phyloP scores from a whole-genome alignment of 1,140 invertebrate species.

The Drosophila trapezifrons region DNA sequence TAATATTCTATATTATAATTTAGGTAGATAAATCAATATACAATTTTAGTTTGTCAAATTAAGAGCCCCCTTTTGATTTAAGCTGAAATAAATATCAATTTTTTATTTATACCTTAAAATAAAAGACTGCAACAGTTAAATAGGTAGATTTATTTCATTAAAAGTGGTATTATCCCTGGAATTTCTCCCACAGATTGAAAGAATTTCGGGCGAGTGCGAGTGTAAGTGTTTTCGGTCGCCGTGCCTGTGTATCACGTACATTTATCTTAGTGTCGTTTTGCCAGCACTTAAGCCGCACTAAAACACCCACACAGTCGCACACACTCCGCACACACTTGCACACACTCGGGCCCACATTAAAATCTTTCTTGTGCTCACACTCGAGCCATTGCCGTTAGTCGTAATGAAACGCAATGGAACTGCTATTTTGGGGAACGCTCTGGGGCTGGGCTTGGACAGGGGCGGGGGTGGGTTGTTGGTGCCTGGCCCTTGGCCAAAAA shows the following conservation, averaged over 20 bases:
- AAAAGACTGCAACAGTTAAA: neutral
- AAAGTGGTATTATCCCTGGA: neutral
- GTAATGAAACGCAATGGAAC: constrained; percentile 79
- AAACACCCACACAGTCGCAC: constrained; percentile 50
- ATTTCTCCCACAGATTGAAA: neutral
- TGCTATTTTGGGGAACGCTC: constrained; percentile 49
- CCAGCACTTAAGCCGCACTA: constrained; percentile 78
- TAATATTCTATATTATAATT: no score
- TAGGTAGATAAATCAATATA: no score
- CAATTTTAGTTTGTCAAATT: no score
- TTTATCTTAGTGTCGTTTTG: constrained; percentile 82
- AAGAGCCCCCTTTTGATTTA: no score
- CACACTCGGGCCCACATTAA: constrained; percentile 30
- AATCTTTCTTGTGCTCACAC: constrained; percentile 53
- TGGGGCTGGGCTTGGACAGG: neutral
- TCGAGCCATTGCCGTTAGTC: constrained; percentile 67
- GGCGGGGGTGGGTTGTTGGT: no score
- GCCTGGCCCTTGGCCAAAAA: constrained; percentile 46
- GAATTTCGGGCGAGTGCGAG: constrained; percentile 13
- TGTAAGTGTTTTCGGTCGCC: constrained; percentile 24
- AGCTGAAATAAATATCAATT: no score
- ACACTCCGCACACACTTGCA: constrained; percentile 16
- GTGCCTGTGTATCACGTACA: constrained; percentile 72
- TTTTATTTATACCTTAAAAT: no score
- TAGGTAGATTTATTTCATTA: neutral